Percentiles rank a stretch among this genome's conserved stretches.
phyloP scores from a whole-genome alignment of 2,113 vertebrate genomes.

The Solenodon paradoxus region DNA sequence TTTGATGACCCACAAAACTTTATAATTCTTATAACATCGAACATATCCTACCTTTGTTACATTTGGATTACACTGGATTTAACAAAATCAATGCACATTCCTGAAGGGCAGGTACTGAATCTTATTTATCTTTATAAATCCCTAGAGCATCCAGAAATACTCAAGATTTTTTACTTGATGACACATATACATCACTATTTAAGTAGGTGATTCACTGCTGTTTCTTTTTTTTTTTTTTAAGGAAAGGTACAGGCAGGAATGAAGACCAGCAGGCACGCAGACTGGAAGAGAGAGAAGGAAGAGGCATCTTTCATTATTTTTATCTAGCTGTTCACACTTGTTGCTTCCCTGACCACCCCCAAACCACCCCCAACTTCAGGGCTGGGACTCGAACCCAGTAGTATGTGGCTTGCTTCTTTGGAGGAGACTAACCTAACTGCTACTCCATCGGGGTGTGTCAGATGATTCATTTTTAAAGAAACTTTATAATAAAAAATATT shows the following conservation, averaged over 20 bases:
- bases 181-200: neutral
- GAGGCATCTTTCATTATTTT: too few species aligned
- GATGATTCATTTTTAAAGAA: neutral
- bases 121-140: neutral
- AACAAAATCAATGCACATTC: neutral
- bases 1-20: neutral
- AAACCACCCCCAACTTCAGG: too few species aligned
- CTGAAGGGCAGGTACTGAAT: neutral
- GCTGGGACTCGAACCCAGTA: too few species aligned
- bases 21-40: neutral
- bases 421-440: too few species aligned
- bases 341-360: too few species aligned
- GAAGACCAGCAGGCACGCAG: too few species aligned
- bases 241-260: too few species aligned
- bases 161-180: neutral
- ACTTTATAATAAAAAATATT: neutral
- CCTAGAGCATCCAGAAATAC: neutral
- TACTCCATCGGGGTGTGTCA: too few species aligned
- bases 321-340: too few species aligned
- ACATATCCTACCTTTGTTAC: neutral
- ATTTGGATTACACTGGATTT: neutral
- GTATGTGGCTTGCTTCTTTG: too few species aligned
- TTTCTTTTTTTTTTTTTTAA: too few species aligned
- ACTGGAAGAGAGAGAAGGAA: too few species aligned
- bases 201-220: neutral